Conservation (phyloP, 2,113 vertebrate genomes). For the Uropsilus gracilis region DNA sequence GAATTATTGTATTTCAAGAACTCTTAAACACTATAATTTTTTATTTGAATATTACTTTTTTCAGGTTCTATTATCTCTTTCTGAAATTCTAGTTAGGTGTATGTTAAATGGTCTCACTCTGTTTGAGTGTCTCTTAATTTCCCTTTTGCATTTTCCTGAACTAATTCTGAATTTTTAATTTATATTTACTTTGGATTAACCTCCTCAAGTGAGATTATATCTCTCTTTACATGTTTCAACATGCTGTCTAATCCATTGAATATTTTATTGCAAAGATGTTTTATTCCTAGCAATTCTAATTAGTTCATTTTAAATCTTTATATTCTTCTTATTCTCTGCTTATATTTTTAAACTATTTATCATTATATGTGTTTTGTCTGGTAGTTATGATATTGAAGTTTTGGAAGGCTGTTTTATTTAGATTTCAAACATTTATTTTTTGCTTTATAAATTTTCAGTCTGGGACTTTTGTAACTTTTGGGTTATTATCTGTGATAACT, state of each 20-base stretch:
- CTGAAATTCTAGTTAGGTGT: not conserved
- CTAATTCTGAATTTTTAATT: not conserved
- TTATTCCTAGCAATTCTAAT: not conserved
- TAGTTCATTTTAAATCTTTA: not conserved
- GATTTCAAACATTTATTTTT: not conserved
- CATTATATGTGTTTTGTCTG: not conserved
- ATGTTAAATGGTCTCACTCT: not conserved
- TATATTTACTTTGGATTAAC: not conserved
- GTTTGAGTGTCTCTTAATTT: not conserved
- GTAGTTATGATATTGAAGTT: not conserved
- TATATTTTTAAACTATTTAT: not conserved
- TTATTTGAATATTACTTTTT: not conserved
- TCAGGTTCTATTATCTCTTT: not conserved
- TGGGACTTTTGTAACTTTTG: too few species aligned
- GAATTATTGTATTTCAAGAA: not conserved
- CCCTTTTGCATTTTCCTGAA: not conserved
- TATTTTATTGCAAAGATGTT: not conserved
- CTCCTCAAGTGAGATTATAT: too few species aligned
- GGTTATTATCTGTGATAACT: not conserved
- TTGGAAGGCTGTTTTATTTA: not conserved
- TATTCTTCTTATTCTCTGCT: not conserved
- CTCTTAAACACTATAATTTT: not conserved
- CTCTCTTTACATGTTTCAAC: not conserved
- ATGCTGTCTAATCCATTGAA: not conserved
- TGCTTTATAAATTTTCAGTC: not conserved